A percentile compares a stretch with the other conserved stretches of the same genome.
Conservation (phyloP, 2,113 vertebrate genomes). For the Myotis brandtii region DNA sequence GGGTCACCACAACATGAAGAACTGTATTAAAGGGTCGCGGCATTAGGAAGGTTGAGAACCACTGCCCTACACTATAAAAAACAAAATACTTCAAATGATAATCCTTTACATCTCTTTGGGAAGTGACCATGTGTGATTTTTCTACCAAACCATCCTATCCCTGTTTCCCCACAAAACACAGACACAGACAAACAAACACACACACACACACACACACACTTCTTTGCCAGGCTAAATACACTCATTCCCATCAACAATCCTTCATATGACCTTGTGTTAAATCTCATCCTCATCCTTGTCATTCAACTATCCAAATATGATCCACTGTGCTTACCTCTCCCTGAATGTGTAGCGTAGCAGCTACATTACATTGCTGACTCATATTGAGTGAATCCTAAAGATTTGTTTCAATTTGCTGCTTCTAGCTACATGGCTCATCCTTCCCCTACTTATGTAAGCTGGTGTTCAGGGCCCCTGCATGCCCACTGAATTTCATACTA, state of each 20-base stretch:
- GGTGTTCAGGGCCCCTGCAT: neutral
- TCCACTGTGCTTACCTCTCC: neutral
- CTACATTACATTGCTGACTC: neutral
- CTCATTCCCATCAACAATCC: neutral
- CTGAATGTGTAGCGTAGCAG: neutral
- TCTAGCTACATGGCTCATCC: neutral
- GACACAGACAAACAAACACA: no score
- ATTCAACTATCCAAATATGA: neutral
- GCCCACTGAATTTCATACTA: neutral
- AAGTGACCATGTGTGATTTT: constrained; percentile 4
- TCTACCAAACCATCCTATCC: neutral
- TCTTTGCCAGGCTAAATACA: neutral
- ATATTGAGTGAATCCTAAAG: neutral
- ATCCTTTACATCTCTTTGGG: neutral
- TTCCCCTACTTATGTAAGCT: neutral
- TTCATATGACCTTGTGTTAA: neutral
- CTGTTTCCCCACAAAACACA: neutral
- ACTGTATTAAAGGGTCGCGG: no score
- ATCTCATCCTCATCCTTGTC: neutral
- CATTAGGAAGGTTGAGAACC: no score
- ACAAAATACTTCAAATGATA: neutral
- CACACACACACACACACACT: neutral
- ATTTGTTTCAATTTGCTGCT: neutral
- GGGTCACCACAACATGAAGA: no score
- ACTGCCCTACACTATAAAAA: neutral